Evolutionary conservation across 2,888 invertebrate genomes (phyloP).

Genomic region (Blera fallax): DNA sequence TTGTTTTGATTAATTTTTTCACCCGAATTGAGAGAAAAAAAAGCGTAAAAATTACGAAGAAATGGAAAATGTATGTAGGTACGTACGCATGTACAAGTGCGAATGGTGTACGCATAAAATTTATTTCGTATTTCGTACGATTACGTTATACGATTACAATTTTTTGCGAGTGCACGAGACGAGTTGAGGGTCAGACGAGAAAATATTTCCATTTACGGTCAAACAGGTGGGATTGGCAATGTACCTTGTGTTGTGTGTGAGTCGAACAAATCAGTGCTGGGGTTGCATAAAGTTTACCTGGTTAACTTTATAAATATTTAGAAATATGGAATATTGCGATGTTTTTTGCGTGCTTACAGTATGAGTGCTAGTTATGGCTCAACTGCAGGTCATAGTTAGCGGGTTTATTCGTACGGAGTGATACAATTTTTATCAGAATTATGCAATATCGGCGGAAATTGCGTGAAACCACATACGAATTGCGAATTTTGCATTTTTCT

Average conservation of each 20-base stretch:
- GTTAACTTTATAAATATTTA: constrained; percentile 29
- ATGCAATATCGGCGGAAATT: no score
- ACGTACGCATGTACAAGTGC: neutral
- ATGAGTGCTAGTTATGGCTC: no score
- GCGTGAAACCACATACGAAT: no score
- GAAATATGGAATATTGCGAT: constrained; percentile 12
- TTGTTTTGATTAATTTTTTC: constrained; percentile 40
- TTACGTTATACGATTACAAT: constrained; percentile 45
- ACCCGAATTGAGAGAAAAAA: neutral
- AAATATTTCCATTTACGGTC: constrained; percentile 48
- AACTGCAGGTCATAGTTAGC: neutral
- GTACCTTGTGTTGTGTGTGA: neutral
- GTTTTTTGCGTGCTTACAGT: neutral
- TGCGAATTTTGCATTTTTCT: no score
- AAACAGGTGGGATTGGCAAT: constrained; percentile 33
- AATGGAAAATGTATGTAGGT: neutral
- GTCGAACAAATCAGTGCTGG: constrained; percentile 6
- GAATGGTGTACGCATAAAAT: constrained; percentile 9
- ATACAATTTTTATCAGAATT: no score
- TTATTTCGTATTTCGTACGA: constrained; percentile 15
- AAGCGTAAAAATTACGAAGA: neutral
- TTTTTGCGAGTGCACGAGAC: constrained; percentile 22
- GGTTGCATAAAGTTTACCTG: constrained; percentile 19
- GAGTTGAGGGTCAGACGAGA: constrained; percentile 53
- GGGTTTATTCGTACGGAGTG: no score